phyloP scores from a whole-genome alignment of 2,113 vertebrate genomes.

The Etheostoma cragini region DNA sequence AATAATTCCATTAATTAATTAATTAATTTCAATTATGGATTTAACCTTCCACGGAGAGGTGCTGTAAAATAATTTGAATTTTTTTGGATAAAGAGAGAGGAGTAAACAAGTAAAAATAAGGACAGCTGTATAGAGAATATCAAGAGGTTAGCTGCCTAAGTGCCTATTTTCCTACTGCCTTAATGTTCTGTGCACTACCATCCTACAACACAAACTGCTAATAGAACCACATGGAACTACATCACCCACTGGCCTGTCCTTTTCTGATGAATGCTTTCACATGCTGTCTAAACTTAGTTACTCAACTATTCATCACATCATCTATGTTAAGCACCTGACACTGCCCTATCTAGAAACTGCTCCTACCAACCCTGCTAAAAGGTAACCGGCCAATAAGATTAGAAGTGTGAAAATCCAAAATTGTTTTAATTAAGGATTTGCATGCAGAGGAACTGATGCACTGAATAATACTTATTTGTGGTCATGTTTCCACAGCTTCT shows the following conservation, averaged over 20 bases:
- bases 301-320: constrained; percentile 77
- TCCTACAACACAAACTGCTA: constrained; percentile 1
- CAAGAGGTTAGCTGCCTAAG: neutral
- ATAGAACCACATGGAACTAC: constrained; percentile 4
- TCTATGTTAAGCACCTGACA: constrained; percentile 68
- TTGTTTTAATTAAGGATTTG: constrained; percentile 28
- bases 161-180: neutral
- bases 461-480: constrained; percentile 3
- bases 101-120: neutral
- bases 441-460: too few species aligned
- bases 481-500: neutral
- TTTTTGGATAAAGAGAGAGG: neutral
- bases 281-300: constrained; percentile 81
- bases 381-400: constrained; percentile 41
- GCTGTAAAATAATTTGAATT: neutral
- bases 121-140: constrained; percentile 13
- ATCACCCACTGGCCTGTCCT: constrained; percentile 40
- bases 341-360: constrained; percentile 33
- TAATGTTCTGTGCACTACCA: neutral
- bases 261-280: constrained; percentile 77
- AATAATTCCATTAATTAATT: neutral
- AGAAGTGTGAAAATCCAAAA: constrained; percentile 28
- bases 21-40: neutral
- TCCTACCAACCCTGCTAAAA: constrained; percentile 18
- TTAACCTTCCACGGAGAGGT: neutral